phyloP scores from a whole-genome alignment of 2,113 vertebrate species.

The Melanocharis versteri region DNA sequence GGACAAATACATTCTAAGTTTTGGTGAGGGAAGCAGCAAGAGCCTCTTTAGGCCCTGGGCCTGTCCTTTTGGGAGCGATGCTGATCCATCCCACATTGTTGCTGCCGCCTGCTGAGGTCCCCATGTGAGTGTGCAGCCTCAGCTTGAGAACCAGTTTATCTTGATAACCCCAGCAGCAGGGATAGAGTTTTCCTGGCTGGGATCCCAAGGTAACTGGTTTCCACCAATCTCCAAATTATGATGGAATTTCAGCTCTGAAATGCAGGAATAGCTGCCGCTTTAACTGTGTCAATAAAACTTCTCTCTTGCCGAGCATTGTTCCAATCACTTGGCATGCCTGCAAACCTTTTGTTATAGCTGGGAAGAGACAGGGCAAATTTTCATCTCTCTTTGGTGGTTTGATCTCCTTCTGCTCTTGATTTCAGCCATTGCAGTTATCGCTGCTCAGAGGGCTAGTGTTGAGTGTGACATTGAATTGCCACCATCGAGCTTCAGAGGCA shows the following conservation, averaged over 20 bases:
- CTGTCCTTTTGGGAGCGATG: accelerated
- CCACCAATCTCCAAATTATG: background rate
- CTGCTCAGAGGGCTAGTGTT: background rate
- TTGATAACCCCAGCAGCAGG: background rate
- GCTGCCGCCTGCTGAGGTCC: background rate
- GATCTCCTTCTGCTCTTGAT: background rate
- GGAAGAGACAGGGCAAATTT: background rate
- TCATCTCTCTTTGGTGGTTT: background rate
- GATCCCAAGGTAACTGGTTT: background rate
- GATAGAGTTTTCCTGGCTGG: background rate
- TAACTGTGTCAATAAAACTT: background rate
- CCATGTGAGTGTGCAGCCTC: accelerated
- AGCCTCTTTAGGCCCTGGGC: background rate
- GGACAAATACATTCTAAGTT: background rate
- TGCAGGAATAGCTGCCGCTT: background rate
- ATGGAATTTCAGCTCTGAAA: background rate
- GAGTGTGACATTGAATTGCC: background rate
- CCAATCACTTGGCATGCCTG: background rate
- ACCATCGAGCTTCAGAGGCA: accelerated
- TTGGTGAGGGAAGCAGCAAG: background rate
- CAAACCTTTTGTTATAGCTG: background rate
- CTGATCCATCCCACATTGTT: background rate
- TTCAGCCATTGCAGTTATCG: background rate
- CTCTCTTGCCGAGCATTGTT: background rate
- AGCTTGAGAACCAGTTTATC: background rate